Evolutionary conservation across 2,113 vertebrate genomes (phyloP), one percentile per base, ranked within the genome.

Genomic region (Scomber japonicus): DNA sequence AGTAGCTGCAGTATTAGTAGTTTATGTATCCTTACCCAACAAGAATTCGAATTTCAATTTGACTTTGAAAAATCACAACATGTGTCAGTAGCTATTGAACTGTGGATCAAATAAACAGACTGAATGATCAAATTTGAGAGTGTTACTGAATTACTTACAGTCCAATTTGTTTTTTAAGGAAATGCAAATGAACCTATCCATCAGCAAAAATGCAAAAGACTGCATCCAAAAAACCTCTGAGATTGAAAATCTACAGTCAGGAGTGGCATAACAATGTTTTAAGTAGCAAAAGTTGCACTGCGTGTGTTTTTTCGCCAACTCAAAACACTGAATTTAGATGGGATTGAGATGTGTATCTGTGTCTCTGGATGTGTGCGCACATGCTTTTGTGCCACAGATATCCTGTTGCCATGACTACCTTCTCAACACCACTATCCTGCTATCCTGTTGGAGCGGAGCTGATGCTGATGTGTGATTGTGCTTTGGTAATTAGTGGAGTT

Each of bases 401-500:
- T 60, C 65, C 60, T 83, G 83, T 90, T 86, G 71, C 81, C 78
- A 86, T 90, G 83, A 50, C 81, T 11, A 86, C 83, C 49, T 15
- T 24, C 67, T 72, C 67, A 35, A 74, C 77, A 75, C 55, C 46
- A 46, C 54, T 27, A 65, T 74, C 60, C 70, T 63, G n/a, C 70
- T 44, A 21, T 24, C 19, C 71, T 53, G 21, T 80, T 62, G 71
- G 45, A 79, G 50, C 1, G 27, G 65, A 53, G 71, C 68, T 24
- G 55, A 48, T 24, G 21, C 71, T 48, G 45, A 72, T 61, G 51
- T 2, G 1, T 35, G 16, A 30, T 65, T 55, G 49, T 71, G 30
- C 31, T 48, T 67, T 13, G 1, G 15, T 61, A 46, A 40, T 67
- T n/a, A 30, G 40, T 16, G 45, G 35, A 40, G 35, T 63, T 27